These are phyloP conservation scores for Diceros bicornis DNA, from an alignment of 2,797 vertebrate species.

Conservation along the genomic window DNA sequence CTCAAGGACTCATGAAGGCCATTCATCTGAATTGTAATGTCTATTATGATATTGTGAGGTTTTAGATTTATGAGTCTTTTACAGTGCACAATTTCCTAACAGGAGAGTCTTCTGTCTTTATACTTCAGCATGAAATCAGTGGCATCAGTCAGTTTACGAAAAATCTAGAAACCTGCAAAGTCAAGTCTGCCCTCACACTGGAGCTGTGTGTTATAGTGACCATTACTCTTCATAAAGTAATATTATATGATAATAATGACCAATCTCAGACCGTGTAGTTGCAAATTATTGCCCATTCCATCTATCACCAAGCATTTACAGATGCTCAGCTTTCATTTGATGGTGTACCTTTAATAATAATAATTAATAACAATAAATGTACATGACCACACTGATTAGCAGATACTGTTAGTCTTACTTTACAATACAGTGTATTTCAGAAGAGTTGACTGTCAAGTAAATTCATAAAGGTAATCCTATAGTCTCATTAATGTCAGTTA, in stretches of 20 bases:
- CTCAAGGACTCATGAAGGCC: background rate
- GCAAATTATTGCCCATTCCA: background rate
- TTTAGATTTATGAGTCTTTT: background rate
- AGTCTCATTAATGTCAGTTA: constrained; percentile 27
- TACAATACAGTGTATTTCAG: background rate
- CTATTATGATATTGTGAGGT: background rate
- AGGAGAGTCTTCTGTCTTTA: background rate
- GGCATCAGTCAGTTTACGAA: background rate
- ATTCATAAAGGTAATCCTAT: background rate
- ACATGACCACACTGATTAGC: background rate
- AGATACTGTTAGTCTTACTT: constrained; percentile 5
- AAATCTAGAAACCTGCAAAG: background rate
- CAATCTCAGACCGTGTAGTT: background rate
- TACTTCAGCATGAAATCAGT: background rate
- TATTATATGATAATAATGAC: background rate
- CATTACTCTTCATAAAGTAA: background rate
- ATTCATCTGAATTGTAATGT: background rate
- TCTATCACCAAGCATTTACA: background rate
- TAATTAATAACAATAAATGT: background rate
- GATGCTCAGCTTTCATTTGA: background rate
- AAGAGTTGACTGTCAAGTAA: background rate
- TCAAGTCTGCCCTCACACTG: background rate
- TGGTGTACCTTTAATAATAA: background rate
- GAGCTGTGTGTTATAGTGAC: background rate
- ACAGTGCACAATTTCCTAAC: background rate